These are phyloP conservation scores for Tonatia bakeri DNA, from an alignment of 2,113 vertebrate genomes.

Conservation along the genomic window DNA sequence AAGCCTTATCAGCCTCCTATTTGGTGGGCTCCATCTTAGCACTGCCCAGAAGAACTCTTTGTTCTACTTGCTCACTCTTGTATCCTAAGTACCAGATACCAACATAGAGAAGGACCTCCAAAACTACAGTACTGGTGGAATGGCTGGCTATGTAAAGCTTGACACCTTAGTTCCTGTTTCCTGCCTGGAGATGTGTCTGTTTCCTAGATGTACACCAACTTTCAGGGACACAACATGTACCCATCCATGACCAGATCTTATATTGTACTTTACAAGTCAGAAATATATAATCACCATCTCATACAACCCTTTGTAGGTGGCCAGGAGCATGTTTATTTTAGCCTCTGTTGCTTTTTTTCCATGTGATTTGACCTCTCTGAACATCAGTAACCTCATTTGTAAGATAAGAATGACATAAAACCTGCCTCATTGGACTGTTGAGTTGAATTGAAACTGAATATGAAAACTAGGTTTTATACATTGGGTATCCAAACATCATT, in stretches of 20 bases:
- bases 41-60: not conserved
- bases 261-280: not conserved
- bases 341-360: not conserved
- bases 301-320: not conserved
- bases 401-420: not conserved
- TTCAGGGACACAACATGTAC: not conserved
- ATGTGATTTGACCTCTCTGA: not conserved
- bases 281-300: not conserved
- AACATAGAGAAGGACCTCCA: not conserved
- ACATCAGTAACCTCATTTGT: not conserved
- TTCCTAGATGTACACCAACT: not conserved
- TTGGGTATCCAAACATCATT: not conserved
- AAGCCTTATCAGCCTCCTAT: not conserved
- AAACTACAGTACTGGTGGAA: not conserved
- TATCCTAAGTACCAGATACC: not conserved
- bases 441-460: not conserved
- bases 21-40: not conserved
- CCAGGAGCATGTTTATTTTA: not conserved
- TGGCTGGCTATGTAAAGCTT: not conserved
- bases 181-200: not conserved
- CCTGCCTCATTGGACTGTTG: not conserved
- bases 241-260: not conserved
- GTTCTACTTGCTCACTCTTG: not conserved
- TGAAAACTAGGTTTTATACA: conserved; percentile 22
- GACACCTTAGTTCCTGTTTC: not conserved